Conservation (phyloP, 2,797 vertebrate genomes). For the Acridotheres tristis region DNA sequence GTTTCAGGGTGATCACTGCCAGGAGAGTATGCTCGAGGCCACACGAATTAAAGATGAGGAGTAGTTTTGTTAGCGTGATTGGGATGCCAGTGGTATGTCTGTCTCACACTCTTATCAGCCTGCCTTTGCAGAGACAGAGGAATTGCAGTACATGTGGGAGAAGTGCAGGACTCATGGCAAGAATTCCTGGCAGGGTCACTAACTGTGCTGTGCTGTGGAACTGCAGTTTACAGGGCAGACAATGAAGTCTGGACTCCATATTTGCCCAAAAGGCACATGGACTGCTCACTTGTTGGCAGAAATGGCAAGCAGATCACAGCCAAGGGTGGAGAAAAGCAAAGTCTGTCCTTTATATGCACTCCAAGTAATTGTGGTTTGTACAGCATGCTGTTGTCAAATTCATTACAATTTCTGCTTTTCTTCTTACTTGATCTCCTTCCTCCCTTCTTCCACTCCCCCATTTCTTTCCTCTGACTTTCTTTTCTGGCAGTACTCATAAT, state of each 20-base stretch:
- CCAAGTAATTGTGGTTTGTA: not conserved
- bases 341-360: not conserved
- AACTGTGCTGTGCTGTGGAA: not conserved
- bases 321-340: not conserved
- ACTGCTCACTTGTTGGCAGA: not conserved
- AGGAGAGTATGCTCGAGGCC: accelerated
- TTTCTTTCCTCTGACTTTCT: not conserved
- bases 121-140: not conserved
- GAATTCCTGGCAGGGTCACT: not conserved
- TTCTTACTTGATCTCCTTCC: not conserved
- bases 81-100: not conserved
- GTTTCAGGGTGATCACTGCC: not conserved
- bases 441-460: not conserved
- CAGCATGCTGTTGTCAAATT: not conserved
- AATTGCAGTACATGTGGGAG: not conserved
- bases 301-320: not conserved
- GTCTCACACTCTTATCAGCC: not conserved
- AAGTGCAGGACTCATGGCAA: not conserved
- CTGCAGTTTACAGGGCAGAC: not conserved
- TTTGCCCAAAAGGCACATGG: not conserved
- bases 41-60: not conserved
- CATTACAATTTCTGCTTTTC: not conserved
- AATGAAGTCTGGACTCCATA: not conserved
- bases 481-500: not conserved
- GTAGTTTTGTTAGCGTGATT: not conserved